Conservation (phyloP, 1,140 invertebrate species). For the Vanessa tameamea region DNA sequence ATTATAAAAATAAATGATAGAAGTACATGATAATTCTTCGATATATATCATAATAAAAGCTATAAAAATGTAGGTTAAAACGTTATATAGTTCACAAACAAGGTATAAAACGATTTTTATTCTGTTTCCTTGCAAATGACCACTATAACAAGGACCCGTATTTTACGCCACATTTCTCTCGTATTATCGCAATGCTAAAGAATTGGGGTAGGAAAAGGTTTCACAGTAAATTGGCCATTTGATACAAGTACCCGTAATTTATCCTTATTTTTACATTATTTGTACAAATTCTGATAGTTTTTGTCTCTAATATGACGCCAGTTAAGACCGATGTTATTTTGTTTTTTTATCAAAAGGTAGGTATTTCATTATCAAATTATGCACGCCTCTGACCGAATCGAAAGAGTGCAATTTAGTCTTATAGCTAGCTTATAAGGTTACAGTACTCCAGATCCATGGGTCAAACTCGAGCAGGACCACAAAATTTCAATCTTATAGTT, state of each 20-base stretch:
- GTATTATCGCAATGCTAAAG: conserved; percentile 33
- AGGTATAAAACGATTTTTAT: conserved; percentile 15
- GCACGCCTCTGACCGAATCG: too few relatives aligned
- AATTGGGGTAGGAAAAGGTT: conserved; percentile 31
- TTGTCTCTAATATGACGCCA: too few relatives aligned
- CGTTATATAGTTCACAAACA: neutral
- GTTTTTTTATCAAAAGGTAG: too few relatives aligned
- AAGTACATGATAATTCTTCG: neutral
- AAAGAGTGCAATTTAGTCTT: too few relatives aligned
- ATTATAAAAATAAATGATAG: too few relatives aligned
- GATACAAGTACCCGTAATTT: conserved; percentile 25
- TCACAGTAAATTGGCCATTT: conserved; percentile 39
- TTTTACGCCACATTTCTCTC: conserved; percentile 35
- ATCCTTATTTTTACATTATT: conserved; percentile 1
- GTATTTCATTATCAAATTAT: too few relatives aligned
- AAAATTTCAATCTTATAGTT: too few relatives aligned
- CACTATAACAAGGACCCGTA: conserved; percentile 28
- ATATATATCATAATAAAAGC: neutral
- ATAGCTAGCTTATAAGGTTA: too few relatives aligned
- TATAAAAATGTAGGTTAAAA: neutral
- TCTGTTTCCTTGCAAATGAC: conserved; percentile 25
- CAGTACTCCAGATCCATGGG: too few relatives aligned
- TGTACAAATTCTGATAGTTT: neutral
- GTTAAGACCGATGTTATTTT: too few relatives aligned
- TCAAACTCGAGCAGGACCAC: too few relatives aligned